Evolutionary conservation across 2,888 invertebrate species (phyloP).

Genomic region (Alentia gelatinosa): DNA sequence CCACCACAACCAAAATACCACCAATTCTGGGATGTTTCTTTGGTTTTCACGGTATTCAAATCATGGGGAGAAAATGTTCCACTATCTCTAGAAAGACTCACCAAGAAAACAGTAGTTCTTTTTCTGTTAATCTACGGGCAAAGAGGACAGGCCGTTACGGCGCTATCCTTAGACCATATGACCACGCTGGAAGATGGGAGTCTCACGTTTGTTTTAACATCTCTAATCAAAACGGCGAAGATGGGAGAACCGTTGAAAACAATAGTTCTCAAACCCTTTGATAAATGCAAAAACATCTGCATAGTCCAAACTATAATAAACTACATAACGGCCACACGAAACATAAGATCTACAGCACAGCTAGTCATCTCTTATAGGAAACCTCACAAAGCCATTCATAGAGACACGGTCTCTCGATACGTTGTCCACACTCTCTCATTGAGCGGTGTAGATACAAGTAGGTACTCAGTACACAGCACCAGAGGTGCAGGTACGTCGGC

Average conservation of each 20-base stretch:
- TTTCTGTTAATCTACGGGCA: neutral
- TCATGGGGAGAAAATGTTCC: neutral
- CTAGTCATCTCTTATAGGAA: neutral
- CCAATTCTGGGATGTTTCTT: too few relatives aligned
- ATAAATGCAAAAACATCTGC: neutral
- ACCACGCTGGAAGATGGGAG: neutral
- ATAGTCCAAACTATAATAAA: neutral
- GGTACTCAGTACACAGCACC: neutral
- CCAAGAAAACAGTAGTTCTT: neutral
- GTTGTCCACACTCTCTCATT: neutral
- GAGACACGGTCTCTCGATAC: neutral
- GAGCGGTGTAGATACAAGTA: neutral
- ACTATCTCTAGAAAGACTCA: neutral
- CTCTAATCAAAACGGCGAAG: neutral
- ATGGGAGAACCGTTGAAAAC: neutral
- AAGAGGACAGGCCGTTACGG: neutral
- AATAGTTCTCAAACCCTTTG: neutral
- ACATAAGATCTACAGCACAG: neutral
- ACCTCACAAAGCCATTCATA: neutral
- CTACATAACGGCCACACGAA: neutral
- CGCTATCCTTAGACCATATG: neutral
- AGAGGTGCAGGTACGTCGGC: neutral
- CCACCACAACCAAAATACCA: neutral
- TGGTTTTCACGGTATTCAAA: too few relatives aligned
- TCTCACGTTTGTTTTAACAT: neutral